Conservation (phyloP, 2,113 vertebrate species). For the Aleadryas rufinucha region DNA sequence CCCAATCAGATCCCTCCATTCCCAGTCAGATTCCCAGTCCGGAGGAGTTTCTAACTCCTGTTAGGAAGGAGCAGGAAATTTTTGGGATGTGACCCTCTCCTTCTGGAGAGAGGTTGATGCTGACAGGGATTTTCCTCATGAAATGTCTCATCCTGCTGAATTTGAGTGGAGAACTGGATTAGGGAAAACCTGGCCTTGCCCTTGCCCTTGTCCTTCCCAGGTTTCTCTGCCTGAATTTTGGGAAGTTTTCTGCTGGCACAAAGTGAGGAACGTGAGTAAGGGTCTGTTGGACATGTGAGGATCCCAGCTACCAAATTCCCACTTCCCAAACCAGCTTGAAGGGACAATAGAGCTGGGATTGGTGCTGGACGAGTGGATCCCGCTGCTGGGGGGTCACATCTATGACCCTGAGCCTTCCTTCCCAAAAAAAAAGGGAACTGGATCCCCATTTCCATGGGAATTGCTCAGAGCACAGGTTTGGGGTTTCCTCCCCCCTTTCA, state of each 20-base stretch:
- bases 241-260: not conserved
- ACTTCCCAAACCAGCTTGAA: not conserved
- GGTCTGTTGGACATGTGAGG: not conserved
- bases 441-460: not conserved
- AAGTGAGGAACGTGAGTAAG: not conserved
- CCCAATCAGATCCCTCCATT: not conserved
- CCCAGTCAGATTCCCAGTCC: not conserved
- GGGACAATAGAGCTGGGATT: not conserved
- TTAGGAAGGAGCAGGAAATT: not conserved
- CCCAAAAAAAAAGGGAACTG: not conserved
- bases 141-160: not conserved
- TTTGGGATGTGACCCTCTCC: not conserved
- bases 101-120: not conserved
- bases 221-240: not conserved
- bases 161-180: not conserved
- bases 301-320: not conserved
- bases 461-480: not conserved
- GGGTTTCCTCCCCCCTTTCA: not conserved
- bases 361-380: not conserved
- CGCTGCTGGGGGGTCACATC: rapidly evolving
- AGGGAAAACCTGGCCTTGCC: not conserved
- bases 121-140: not conserved
- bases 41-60: not conserved
- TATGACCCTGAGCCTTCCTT: not conserved
- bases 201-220: not conserved